These are phyloP conservation scores for Baronia brevicornis DNA, from an alignment of 2,888 invertebrate genomes.

Conservation along the genomic window DNA sequence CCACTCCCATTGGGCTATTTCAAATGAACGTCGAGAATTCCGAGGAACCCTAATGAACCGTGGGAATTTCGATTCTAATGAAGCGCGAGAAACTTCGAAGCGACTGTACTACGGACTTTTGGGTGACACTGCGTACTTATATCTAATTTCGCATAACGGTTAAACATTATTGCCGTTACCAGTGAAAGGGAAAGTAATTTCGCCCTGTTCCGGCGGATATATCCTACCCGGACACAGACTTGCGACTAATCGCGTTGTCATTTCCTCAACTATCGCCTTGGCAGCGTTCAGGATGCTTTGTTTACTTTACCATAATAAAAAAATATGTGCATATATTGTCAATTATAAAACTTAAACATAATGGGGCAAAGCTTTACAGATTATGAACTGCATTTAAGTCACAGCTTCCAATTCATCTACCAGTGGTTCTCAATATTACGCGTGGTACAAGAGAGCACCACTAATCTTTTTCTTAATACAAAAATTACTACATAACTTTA, in stretches of 20 bases:
- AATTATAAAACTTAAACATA: too few relatives aligned
- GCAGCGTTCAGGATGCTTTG: conserved; percentile 51
- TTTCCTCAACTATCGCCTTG: conserved; percentile 62
- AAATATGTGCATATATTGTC: too few relatives aligned
- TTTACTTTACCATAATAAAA: conserved; percentile 37
- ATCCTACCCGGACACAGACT: conserved; percentile 53
- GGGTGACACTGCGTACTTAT: conserved; percentile 23
- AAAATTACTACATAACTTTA: too few relatives aligned
- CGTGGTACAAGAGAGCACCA: too few relatives aligned
- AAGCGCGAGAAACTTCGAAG: conserved; percentile 39
- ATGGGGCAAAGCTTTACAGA: too few relatives aligned
- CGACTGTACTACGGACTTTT: conserved; percentile 14
- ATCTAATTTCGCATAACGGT: conserved; percentile 45
- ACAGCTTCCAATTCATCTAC: too few relatives aligned
- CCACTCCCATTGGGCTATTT: conserved; percentile 60
- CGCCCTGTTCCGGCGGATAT: conserved; percentile 63
- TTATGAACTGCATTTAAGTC: too few relatives aligned
- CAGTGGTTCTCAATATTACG: too few relatives aligned
- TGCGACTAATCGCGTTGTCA: conserved; percentile 69
- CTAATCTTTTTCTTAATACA: too few relatives aligned
- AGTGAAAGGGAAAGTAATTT: conserved; percentile 59
- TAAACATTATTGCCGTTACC: conserved; percentile 45
- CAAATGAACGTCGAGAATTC: conserved; percentile 69
- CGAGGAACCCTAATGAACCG: conserved; percentile 67
- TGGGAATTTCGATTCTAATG: conserved; percentile 70